These are phyloP conservation scores for Temnothorax curvispinosus DNA, from an alignment of 1,140 invertebrate genomes.

Conservation along the genomic window DNA sequence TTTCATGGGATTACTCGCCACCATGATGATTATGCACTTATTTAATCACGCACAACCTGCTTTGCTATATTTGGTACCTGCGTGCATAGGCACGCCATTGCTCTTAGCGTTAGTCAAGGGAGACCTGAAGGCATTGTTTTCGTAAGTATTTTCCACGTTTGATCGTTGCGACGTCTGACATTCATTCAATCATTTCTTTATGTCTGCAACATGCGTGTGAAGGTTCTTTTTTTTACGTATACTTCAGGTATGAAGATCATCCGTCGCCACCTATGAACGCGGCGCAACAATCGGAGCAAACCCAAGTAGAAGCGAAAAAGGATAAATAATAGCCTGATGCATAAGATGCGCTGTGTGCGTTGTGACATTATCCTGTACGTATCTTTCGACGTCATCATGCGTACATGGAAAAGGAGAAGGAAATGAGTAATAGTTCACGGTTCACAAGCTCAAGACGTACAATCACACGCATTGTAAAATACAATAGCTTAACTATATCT, in stretches of 20 bases:
- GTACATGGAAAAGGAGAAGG: neutral
- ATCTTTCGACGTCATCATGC: constrained; percentile 44
- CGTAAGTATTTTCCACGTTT: constrained; percentile 88
- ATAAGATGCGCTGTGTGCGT: neutral
- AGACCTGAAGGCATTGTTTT: constrained; percentile 95
- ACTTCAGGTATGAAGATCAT: constrained; percentile 88
- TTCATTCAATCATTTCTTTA: constrained; percentile 25
- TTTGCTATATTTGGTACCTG: constrained; percentile 98
- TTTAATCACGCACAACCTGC: constrained; percentile 99
- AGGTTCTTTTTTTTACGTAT: neutral
- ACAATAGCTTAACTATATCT: constrained; percentile 19
- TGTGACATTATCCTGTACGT: constrained; percentile 37
- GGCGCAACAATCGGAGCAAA: constrained; percentile 77
- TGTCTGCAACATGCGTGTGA: neutral
- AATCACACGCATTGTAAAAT: constrained; percentile 60
- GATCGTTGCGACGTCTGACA: neutral
- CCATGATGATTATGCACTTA: constrained; percentile 99
- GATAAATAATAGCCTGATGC: constrained; percentile 80
- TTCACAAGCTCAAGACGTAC: constrained; percentile 65
- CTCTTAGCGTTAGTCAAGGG: constrained; percentile 95
- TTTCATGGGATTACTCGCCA: constrained; percentile 95
- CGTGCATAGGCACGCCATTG: constrained; percentile 96
- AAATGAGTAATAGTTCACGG: constrained; percentile 29
- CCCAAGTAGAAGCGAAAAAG: constrained; percentile 80
- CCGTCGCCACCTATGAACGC: constrained; percentile 79